A percentile compares a stretch with the other conserved stretches of the same genome.
Conservation (phyloP, 2,113 vertebrate genomes). For the Saimiri boliviensis region DNA sequence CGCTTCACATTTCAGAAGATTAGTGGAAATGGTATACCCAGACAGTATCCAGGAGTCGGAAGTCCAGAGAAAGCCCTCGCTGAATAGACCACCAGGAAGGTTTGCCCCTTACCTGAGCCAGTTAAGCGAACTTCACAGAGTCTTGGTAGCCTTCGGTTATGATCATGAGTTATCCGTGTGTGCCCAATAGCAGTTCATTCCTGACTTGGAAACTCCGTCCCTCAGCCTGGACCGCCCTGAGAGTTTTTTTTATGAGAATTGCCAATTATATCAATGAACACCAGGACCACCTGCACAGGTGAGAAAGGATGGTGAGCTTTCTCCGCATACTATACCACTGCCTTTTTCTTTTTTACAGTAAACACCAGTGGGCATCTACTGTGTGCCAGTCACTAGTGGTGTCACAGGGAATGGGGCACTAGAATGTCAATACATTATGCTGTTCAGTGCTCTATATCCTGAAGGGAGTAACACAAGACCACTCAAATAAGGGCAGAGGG, state of each 20-base stretch:
- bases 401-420: fast-evolving
- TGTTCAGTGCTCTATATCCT: no score
- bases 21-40: background rate
- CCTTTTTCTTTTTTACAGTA: no score
- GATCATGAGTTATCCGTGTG: no score
- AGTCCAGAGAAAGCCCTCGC: background rate
- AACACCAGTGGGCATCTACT: fast-evolving
- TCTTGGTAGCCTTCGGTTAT: background rate
- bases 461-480: no score
- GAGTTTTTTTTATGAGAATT: no score
- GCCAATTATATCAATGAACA: fast-evolving
- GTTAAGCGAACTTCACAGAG: background rate
- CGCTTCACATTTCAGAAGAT: background rate
- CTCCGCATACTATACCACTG: background rate
- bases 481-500: no score
- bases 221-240: no score
- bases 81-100: no score
- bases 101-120: background rate
- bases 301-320: background rate
- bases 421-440: no score
- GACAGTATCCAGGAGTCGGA: background rate
- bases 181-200: background rate
- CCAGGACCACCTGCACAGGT: background rate
- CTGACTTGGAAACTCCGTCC: no score
- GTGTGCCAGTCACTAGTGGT: fast-evolving